phyloP scores from a whole-genome alignment of 2,888 invertebrate species.

The Margaritifera margaritifera region DNA sequence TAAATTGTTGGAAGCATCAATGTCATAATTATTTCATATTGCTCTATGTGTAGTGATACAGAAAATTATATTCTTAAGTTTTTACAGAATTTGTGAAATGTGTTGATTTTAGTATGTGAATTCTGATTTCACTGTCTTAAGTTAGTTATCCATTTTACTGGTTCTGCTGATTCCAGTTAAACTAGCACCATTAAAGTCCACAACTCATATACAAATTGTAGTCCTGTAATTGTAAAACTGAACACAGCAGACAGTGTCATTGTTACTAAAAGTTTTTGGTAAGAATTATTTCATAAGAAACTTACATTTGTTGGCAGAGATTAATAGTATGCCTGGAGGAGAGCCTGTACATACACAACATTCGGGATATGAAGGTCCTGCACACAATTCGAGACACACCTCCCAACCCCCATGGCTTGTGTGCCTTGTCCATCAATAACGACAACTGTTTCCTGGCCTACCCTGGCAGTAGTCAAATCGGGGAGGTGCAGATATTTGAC shows the following conservation, averaged over 20 bases:
- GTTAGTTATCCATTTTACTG: too few relatives aligned
- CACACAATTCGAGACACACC: slow-evolving; percentile 99
- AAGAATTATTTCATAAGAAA: neutral
- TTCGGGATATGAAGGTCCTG: slow-evolving; percentile 96
- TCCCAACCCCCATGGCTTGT: slow-evolving; percentile 92
- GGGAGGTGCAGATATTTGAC: slow-evolving; percentile 97
- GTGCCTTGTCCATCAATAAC: slow-evolving; percentile 90
- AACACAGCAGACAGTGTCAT: neutral
- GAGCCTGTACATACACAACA: slow-evolving; percentile 97
- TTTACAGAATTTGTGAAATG: too few relatives aligned
- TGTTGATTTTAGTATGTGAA: too few relatives aligned
- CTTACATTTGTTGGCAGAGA: slow-evolving; percentile 77
- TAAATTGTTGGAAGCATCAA: too few relatives aligned
- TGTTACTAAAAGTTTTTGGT: neutral
- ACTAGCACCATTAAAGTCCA: too few relatives aligned
- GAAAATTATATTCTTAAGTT: too few relatives aligned
- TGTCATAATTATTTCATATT: too few relatives aligned
- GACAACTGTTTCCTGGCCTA: slow-evolving; percentile 96
- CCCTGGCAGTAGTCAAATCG: slow-evolving; percentile 93
- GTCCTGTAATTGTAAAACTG: neutral
- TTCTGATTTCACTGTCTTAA: too few relatives aligned
- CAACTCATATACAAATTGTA: too few relatives aligned
- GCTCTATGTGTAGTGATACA: too few relatives aligned
- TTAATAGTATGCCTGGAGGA: slow-evolving; percentile 98
- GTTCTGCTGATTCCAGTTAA: too few relatives aligned